Conservation (phyloP, 2,888 invertebrate species). For the Brassicogethes aeneus region DNA sequence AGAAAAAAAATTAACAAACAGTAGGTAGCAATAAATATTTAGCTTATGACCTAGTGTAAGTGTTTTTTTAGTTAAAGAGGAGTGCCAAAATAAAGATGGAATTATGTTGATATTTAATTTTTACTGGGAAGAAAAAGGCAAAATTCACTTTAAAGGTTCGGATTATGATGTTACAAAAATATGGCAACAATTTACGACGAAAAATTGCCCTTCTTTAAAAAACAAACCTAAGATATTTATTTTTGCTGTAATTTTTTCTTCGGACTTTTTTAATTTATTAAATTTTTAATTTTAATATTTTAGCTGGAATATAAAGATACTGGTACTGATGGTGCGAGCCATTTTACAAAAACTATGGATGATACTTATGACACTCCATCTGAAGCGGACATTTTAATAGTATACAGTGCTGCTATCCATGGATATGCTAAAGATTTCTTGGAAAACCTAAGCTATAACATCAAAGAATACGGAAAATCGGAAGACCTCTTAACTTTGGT, state of each 20-base stretch:
- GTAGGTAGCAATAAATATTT: neutral
- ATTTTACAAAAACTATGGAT: no score
- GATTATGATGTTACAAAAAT: constrained; percentile 11
- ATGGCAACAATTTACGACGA: constrained; percentile 28
- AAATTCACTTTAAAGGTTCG: neutral
- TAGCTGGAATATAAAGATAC: no score
- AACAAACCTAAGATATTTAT: constrained; percentile 35
- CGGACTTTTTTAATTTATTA: no score
- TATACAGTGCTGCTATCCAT: constrained; percentile 12
- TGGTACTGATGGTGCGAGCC: no score
- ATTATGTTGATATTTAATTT: neutral
- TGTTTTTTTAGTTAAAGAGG: neutral
- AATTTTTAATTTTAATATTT: no score
- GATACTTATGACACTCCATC: constrained; percentile 21
- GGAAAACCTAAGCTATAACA: constrained; percentile 22
- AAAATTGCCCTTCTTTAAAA: constrained; percentile 24
- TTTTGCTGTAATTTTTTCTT: no score
- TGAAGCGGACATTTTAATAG: constrained; percentile 26
- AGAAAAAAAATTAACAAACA: neutral
- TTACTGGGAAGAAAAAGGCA: neutral
- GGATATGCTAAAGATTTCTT: constrained; percentile 16
- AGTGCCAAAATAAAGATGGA: neutral
- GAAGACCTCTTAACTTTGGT: constrained; percentile 29
- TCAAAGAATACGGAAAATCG: constrained; percentile 22
- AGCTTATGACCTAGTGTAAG: neutral